Evolutionary conservation across 2,113 vertebrate species (phyloP), one percentile per base, ranked within the genome.

Genomic region (Halichoerus grypus): DNA sequence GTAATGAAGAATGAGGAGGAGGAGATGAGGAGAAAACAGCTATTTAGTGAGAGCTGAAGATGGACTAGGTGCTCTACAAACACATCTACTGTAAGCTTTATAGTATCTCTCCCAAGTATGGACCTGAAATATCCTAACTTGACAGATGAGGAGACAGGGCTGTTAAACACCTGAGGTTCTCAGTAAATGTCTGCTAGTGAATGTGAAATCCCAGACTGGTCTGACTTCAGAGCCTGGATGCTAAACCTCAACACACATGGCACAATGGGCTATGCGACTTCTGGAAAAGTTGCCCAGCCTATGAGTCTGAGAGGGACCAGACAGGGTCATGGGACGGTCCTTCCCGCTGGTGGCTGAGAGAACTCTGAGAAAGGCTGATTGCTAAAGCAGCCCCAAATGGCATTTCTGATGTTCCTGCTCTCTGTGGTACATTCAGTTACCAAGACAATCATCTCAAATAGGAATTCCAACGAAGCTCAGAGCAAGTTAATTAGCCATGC

Each of bases 401-500:
- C 51, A 88, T 88, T 96, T 96, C 85, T 96, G 65, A 97, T 85
- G 59, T 94, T 91, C 92, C 84, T 39, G 1, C 84, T 96, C 96
- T 98, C 97, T 69, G 71, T 82, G 92, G 91, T 94, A 42, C 96
- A 82, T 96, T 97, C 97, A 95, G 90, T 96, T 98, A 97, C 92
- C 87, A 96, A 97, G 97, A 97, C 92, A 97, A 97, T 98, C 96
- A 96, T 96, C 88, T 97, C 96, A 94, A 98, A 97, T 95, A 97
- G 96, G 96, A 98, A 97, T 97, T 92, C 97, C 96, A 97, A 80
- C 46, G 92, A 97, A 97, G 94, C 95, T 97, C 84, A 94, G 86
- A 98, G 97, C 95, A 98, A 98, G 97, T 97, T 97, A 98, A 98
- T 98, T 98, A 97, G 95, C 97, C 33, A 0, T 98, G 91, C 95